Percentiles rank a stretch among this genome's conserved stretches.
Evolutionary conservation across 2,888 invertebrate species (phyloP).

Genomic region (Tenthredo scrophulariae): DNA sequence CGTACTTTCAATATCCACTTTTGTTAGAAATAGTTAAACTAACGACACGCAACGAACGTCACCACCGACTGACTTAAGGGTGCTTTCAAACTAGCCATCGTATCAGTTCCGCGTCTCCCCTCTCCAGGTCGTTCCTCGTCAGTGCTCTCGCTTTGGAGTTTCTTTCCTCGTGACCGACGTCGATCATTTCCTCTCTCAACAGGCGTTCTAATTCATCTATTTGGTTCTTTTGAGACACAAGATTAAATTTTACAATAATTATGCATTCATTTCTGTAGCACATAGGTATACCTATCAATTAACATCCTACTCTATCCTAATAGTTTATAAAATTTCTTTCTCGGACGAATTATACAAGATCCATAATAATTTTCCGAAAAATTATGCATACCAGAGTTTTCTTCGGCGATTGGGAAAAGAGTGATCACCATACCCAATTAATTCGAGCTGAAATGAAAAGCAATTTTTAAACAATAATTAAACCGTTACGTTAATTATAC

Average conservation of each 20-base stretch:
- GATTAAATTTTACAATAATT: neutral
- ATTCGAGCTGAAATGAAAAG: neutral
- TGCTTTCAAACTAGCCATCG: constrained; percentile 36
- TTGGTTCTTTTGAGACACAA: no score
- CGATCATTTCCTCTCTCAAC: neutral
- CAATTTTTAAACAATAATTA: neutral
- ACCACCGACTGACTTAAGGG: constrained; percentile 50
- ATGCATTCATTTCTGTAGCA: neutral
- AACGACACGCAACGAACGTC: constrained; percentile 41
- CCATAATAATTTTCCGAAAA: no score
- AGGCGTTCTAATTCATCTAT: neutral
- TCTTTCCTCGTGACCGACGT: constrained; percentile 22
- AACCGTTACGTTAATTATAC: neutral
- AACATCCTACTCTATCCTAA: no score
- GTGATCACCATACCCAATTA: neutral
- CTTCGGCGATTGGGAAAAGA: neutral
- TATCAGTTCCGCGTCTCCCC: constrained; percentile 30
- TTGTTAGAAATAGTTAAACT: neutral
- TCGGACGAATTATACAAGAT: no score
- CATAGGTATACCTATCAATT: neutral
- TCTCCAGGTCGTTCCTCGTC: constrained; percentile 38
- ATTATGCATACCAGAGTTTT: neutral
- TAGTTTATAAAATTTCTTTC: no score
- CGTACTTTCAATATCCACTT: neutral
- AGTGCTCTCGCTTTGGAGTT: constrained; percentile 4